Percentiles rank a stretch among this genome's conserved stretches.
phyloP scores from a whole-genome alignment of 2,888 invertebrate genomes.

The Polydrusus tereticollis region DNA sequence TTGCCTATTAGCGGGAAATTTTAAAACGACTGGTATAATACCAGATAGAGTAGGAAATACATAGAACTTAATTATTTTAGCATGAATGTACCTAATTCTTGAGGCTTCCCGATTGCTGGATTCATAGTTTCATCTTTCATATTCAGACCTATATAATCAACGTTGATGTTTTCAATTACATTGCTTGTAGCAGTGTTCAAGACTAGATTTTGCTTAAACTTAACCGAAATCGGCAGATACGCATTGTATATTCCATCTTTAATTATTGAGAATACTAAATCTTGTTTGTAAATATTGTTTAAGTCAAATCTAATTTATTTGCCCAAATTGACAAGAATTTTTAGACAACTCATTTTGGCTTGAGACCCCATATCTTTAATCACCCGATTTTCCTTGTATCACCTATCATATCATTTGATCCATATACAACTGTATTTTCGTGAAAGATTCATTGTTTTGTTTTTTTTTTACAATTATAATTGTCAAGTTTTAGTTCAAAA shows the following conservation, averaged over 20 bases:
- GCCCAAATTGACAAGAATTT: constrained; percentile 73
- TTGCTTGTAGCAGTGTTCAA: constrained; percentile 49
- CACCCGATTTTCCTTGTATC: too few relatives aligned
- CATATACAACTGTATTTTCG: too few relatives aligned
- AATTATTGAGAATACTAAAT: constrained; percentile 84
- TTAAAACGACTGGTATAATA: too few relatives aligned
- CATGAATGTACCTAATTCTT: constrained; percentile 53
- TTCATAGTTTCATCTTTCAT: constrained; percentile 61
- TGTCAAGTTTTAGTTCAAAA: too few relatives aligned
- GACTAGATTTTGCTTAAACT: constrained; percentile 57
- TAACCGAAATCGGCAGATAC: constrained; percentile 58
- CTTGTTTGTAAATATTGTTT: constrained; percentile 74
- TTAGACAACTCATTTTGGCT: constrained; percentile 55
- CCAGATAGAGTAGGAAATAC: too few relatives aligned
- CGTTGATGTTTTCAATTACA: constrained; percentile 54
- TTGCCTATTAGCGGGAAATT: too few relatives aligned
- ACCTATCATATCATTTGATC: too few relatives aligned
- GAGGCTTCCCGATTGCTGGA: constrained; percentile 52
- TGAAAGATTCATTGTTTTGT: too few relatives aligned
- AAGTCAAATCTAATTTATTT: constrained; percentile 76
- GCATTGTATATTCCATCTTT: constrained; percentile 68
- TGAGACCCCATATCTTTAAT: constrained; percentile 55
- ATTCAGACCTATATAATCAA: constrained; percentile 63
- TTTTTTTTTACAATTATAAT: too few relatives aligned
- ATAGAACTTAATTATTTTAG: too few relatives aligned